phyloP scores from a whole-genome alignment of 2,797 vertebrate species.

The Odontamblyopus rebecca region DNA sequence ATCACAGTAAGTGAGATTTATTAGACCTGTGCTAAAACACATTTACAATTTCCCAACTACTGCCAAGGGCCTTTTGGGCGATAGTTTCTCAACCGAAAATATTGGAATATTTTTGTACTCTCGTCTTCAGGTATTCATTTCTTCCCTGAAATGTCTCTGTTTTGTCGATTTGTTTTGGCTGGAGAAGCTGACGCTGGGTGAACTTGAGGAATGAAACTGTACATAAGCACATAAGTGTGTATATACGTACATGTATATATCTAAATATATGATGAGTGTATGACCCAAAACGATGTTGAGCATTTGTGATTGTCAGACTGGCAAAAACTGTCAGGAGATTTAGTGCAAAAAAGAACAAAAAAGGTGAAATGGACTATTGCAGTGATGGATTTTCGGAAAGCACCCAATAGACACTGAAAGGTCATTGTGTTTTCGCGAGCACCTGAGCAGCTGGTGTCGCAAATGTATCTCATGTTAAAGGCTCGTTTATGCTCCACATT shows the following conservation, averaged over 20 bases:
- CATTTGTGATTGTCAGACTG: constrained; percentile 65
- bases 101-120: constrained; percentile 71
- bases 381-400: constrained; percentile 23
- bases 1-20: constrained; percentile 52
- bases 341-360: constrained; percentile 26
- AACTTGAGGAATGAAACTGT: constrained; percentile 45
- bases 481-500: background rate
- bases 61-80: constrained; percentile 70
- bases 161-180: constrained; percentile 28
- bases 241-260: constrained; percentile 50
- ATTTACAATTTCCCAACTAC: constrained; percentile 47
- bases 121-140: constrained; percentile 62
- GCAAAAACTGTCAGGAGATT: constrained; percentile 49
- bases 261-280: constrained; percentile 53
- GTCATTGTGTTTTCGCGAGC: constrained; percentile 7
- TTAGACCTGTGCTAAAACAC: constrained; percentile 37
- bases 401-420: constrained; percentile 22
- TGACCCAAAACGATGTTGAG: constrained; percentile 55
- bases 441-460: constrained; percentile 25
- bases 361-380: constrained; percentile 18
- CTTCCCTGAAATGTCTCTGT: constrained; percentile 40
- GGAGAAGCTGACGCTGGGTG: constrained; percentile 25
- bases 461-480: constrained; percentile 42
- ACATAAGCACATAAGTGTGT: constrained; percentile 68
- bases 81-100: constrained; percentile 54